These are phyloP conservation scores for Sphenopsis melanotis DNA, from an alignment of 2,797 vertebrate species.

Conservation along the genomic window DNA sequence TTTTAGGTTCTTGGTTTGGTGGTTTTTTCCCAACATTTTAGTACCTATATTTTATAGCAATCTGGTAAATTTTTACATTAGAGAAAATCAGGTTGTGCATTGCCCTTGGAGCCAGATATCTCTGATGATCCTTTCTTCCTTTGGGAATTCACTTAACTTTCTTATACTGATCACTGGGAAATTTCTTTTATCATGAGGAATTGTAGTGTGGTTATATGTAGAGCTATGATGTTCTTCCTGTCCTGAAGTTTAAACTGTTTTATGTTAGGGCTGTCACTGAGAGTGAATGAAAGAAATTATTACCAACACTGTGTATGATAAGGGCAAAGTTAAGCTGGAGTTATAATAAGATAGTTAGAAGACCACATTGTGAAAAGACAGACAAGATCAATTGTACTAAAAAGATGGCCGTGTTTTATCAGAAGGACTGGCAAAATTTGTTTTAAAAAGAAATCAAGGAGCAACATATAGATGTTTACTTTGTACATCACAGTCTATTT, in stretches of 20 bases:
- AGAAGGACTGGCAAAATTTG: neutral
- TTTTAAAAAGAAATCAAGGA: neutral
- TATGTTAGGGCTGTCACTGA: neutral
- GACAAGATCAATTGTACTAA: neutral
- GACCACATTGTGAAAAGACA: neutral
- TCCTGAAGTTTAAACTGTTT: neutral
- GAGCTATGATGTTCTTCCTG: neutral
- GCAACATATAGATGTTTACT: neutral
- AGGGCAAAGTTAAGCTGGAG: neutral
- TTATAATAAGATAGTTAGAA: neutral
- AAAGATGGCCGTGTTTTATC: neutral
- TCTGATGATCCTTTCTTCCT: neutral
- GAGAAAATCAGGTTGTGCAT: neutral
- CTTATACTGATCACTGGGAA: neutral
- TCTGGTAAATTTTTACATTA: neutral
- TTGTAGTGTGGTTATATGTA: neutral
- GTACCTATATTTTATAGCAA: neutral
- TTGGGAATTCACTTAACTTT: neutral
- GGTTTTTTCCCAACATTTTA: accelerated
- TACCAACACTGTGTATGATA: neutral
- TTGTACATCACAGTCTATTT: neutral
- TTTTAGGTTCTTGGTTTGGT: neutral
- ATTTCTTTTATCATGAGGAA: neutral
- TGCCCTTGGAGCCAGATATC: neutral
- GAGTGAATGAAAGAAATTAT: neutral